Evolutionary conservation across 2,113 vertebrate species (phyloP), one percentile per base, ranked within the genome.

Genomic region (Apeltes quadracus): DNA sequence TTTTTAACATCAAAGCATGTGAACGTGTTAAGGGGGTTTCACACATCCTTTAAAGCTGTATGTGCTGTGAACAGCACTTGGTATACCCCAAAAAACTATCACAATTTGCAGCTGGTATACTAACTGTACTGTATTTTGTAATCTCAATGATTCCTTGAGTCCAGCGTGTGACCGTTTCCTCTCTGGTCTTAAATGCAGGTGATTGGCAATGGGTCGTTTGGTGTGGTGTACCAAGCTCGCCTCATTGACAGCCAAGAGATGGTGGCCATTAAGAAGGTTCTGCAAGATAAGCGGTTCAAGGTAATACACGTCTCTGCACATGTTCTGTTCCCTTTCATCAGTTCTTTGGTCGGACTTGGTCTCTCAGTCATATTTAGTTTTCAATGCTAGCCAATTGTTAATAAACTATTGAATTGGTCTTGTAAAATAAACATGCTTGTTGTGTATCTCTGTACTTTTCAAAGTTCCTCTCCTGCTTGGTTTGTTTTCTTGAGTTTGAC

Each of bases 251-350:
- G 93, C 18, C 95, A 95, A 56, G 96, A 97, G 82, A 94, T 97
- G 94, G 96, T 97, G 80, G 96, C 96, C 67, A 97, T 97, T 82
- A 97, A 97, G 85, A 97, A 97, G 76, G 96, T 97, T 77, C 92
- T 97, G 62, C 96, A 97, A 89, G 96, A 97, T 77, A 97, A 97
- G 82, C 93, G 96, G 84, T 97, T 97, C 82, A 97, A 97, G 96
- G 96, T 95, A 83, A 22, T 34, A 59, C 4, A 16, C 0, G 9
- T 13, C n/a, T 54, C 8, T 29, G 7, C 9, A 16, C 22, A 1
- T 20, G 12, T 10, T 38, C 8, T 46, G 4, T 41, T 38, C 18
- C 32, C 44, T 51, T 39, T 54, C 15, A 66, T 38, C 34, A 39
- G 18, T 16, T 44, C 6, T 32, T 5, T 6, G 14, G 41, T 44